Conservation (phyloP, 2,113 vertebrate species). For the Chaetodon trifascialis region DNA sequence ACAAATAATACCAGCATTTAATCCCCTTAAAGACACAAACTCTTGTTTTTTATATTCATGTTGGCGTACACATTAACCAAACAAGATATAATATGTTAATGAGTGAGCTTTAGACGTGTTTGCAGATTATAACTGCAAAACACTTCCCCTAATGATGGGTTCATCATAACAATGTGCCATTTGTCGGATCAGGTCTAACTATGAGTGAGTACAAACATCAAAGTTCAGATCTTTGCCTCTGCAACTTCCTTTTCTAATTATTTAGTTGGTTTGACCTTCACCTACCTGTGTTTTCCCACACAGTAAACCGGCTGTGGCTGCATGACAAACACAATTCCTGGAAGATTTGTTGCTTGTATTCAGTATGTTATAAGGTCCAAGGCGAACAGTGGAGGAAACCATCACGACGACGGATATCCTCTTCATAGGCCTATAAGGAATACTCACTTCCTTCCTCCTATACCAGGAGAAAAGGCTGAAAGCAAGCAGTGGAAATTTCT, state of each 20-base stretch:
- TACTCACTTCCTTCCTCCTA: slow-evolving; percentile 43
- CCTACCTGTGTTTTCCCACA: neutral
- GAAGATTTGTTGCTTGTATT: slow-evolving; percentile 16
- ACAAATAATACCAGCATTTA: neutral
- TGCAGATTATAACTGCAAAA: too few species aligned
- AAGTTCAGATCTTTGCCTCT: neutral
- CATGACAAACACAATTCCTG: slow-evolving; percentile 38
- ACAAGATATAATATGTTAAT: neutral
- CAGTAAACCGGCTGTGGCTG: neutral
- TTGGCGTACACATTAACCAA: neutral
- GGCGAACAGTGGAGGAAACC: neutral
- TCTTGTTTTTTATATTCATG: neutral
- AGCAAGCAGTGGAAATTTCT: slow-evolving; percentile 13
- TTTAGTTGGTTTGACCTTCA: neutral
- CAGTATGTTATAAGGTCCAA: neutral
- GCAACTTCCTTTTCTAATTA: neutral
- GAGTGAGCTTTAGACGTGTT: too few species aligned
- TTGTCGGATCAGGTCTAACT: neutral
- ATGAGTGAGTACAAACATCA: neutral
- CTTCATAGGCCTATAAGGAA: slow-evolving; percentile 20
- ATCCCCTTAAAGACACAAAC: neutral
- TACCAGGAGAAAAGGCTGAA: slow-evolving; percentile 2
- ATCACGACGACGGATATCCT: neutral
- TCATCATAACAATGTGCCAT: neutral
- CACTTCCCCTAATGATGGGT: neutral